These are phyloP conservation scores for Cephus pulcher DNA, from an alignment of 2,888 invertebrate genomes.

Conservation along the genomic window DNA sequence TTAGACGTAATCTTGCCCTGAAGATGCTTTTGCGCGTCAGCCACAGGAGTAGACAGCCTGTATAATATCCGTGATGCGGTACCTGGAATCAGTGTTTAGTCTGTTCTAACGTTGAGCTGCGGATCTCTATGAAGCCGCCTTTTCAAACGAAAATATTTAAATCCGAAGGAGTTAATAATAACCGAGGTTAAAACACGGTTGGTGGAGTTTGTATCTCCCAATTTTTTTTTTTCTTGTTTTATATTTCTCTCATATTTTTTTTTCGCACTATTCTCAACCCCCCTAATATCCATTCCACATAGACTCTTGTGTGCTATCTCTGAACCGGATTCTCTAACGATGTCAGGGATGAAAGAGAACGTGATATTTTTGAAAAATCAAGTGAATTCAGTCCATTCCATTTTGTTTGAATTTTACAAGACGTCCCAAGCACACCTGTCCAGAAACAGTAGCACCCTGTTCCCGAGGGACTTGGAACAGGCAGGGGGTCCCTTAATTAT, in stretches of 20 bases:
- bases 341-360: neutral
- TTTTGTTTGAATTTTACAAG: neutral
- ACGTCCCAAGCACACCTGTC: neutral
- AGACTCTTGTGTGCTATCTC: neutral
- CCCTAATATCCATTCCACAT: neutral
- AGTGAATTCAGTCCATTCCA: neutral
- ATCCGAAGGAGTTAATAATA: slow-evolving; percentile 51
- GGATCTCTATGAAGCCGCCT: slow-evolving; percentile 27
- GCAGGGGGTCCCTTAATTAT: neutral
- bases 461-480: neutral
- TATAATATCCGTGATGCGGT: slow-evolving; percentile 25
- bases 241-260: neutral
- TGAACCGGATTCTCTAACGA: neutral
- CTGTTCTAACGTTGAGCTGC: slow-evolving; percentile 38
- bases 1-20: neutral
- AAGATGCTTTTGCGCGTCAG: neutral
- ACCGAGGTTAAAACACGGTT: slow-evolving; percentile 16
- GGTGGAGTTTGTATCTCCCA: neutral
- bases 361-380: neutral
- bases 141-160: slow-evolving; percentile 48
- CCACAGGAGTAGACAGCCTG: slow-evolving; percentile 7
- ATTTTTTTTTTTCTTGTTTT: neutral
- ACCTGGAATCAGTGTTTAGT: slow-evolving; percentile 58
- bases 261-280: neutral
- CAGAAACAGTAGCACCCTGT: slow-evolving; percentile 6